Evolutionary conservation across 1,140 invertebrate genomes (phyloP), one percentile per base, ranked within the genome.

Genomic region (Tetramorium parvispinum): DNA sequence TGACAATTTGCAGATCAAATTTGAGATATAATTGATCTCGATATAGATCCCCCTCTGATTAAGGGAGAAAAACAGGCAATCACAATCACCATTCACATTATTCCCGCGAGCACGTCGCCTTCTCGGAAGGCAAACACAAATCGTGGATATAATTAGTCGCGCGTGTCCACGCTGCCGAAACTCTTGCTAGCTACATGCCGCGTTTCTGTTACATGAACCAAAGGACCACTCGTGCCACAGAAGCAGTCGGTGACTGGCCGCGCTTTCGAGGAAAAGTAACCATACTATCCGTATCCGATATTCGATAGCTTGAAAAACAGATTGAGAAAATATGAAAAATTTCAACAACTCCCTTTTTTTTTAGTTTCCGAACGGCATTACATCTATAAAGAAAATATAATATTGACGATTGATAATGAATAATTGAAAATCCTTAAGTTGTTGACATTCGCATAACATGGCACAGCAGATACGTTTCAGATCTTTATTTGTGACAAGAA

Each of bases 141-240:
- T 89, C 70, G 82, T 86, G 87, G 92, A 92, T 94, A 93, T 94
- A 94, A 94, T 94, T 94, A 94, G 93, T 89, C 87, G 90, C 91
- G 91, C 89, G 90, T 87, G 90, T 91, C 75, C 71, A 32, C 65
- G 59, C 65, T 59, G 65, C 46, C 78, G 78, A 88, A 88, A 77
- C 82, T 85, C 46, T 53, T 46, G 32, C 57, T 51, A 63, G 59
- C 43, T 65, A 43, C 73, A 51, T 40, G 18, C 16, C 16, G 24
- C 73, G 73, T 77, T 87, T 85, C 68, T 83, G 79, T 83, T 83
- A 75, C 40, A 49, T 27, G 68, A 83, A 59, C 27, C 32, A 8
- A 73, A 81, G 37, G 65, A 55, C 49, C 63, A 24, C 21, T 82
- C 18, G 51, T 40, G 78, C 7, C 24, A 21, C 18, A 59, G 37